phyloP scores from a whole-genome alignment of 2,888 invertebrate species.

The Tipula unca region DNA sequence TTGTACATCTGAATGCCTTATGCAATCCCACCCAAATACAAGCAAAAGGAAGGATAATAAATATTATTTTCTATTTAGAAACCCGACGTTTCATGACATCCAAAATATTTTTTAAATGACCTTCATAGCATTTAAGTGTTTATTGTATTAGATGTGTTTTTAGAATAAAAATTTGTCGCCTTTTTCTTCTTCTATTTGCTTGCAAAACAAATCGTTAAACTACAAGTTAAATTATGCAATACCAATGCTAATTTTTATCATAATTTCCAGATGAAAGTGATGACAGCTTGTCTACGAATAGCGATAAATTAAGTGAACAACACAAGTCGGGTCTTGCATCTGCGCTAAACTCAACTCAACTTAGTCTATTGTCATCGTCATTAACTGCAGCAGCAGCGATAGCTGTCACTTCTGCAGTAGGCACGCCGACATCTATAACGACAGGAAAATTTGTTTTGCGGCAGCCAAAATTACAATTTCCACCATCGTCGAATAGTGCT shows the following conservation, averaged over 20 bases:
- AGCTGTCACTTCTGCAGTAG: neutral
- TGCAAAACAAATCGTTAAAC: neutral
- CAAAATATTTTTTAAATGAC: neutral
- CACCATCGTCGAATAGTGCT: neutral
- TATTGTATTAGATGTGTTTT: neutral
- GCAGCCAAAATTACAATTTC: constrained; percentile 37
- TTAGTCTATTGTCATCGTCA: constrained; percentile 20
- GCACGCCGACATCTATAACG: neutral
- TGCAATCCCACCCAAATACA: neutral
- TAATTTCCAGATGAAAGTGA: constrained; percentile 23
- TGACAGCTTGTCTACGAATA: constrained; percentile 22
- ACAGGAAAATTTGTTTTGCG: constrained; percentile 33
- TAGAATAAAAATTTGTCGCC: neutral
- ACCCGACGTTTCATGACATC: neutral
- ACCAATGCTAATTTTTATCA: neutral
- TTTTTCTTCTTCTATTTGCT: neutral
- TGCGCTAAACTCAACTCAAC: constrained; percentile 21
- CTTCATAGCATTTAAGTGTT: neutral
- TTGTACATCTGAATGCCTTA: neutral
- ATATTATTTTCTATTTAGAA: neutral
- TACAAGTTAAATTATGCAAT: neutral
- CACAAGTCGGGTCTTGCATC: neutral
- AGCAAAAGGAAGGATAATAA: neutral
- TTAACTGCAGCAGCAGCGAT: neutral
- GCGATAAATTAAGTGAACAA: neutral